Conservation (phyloP, 2,888 invertebrate genomes). For the Ommatoiulus sabulosus region DNA sequence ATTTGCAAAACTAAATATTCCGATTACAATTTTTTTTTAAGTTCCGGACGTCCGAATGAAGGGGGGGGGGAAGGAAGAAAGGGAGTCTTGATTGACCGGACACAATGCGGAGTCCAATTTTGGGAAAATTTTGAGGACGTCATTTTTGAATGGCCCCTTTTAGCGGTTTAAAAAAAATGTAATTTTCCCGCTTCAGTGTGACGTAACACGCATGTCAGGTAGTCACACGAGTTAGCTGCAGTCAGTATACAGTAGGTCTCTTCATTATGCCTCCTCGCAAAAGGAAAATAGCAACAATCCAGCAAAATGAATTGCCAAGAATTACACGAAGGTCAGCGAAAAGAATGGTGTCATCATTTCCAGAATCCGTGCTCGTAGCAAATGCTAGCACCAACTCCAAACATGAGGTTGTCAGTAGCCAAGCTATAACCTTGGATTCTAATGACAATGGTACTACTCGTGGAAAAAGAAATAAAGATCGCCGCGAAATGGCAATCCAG, state of each 20-base stretch:
- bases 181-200: slow-evolving; percentile 17
- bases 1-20: too few relatives aligned
- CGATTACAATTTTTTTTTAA: too few relatives aligned
- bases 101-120: too few relatives aligned
- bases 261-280: slow-evolving; percentile 3
- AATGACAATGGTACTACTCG: not conserved
- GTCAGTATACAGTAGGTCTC: not conserved
- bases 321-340: not conserved
- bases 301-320: slow-evolving; percentile 17
- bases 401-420: not conserved
- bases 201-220: not conserved
- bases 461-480: not conserved
- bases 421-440: not conserved
- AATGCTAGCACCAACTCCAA: not conserved
- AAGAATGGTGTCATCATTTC: not conserved
- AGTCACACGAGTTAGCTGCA: not conserved
- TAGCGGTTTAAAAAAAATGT: not conserved
- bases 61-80: too few relatives aligned
- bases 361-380: not conserved
- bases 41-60: too few relatives aligned
- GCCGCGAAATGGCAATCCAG: not conserved
- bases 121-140: too few relatives aligned
- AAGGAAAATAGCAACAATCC: not conserved
- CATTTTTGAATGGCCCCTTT: not conserved
- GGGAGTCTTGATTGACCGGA: too few relatives aligned